Evolutionary conservation across 2,888 invertebrate genomes (phyloP), one percentile per base, ranked within the genome.

Genomic region (Aplocera efformata): DNA sequence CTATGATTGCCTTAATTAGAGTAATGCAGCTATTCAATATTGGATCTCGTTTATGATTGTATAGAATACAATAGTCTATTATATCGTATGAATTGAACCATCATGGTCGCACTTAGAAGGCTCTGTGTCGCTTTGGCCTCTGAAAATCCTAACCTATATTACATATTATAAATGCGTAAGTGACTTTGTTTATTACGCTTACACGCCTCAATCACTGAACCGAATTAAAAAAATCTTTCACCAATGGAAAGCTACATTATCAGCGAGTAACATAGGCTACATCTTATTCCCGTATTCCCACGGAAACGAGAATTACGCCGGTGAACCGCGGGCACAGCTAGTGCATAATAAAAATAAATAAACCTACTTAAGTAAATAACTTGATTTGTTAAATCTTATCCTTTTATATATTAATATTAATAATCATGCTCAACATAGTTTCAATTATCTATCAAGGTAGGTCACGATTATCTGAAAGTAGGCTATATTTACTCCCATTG

Each of bases 11-110:
- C 25, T 33, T 11, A 30, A 31, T 24, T 28, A 32, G 7, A 24
- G 27, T 35, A 23, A 39, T 31, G 21, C 33, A 10, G 11, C 17
- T 29, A 32, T 39, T 35, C 24, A 35, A 39, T 32, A 45, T 23
- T 21, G 17, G 32, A 45, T 40, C 36, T 32, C 28, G 8, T 29
- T 37, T 22, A 36, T 33, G 21, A 37, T 38, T 33, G 34, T 42
- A 38, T 43, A 46, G 50, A 71, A 67, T 60, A 80, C 79, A 79
- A 79, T 80, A 53, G 71, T 49, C 58, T 45, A 69, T 78, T 65
- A 73, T 70, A 63, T 65, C 64, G 63, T 63, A 67, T 63, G 64
- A 61, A 39, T 42, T 58, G 56, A 42, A 41, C 49, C 53, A 58
- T 58, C 65, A 65, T 69, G 72, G 67, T 60, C 62, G 58, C 55